These are phyloP conservation scores for Drosophila acutilabella DNA, from an alignment of 2,888 invertebrate species.

Conservation along the genomic window DNA sequence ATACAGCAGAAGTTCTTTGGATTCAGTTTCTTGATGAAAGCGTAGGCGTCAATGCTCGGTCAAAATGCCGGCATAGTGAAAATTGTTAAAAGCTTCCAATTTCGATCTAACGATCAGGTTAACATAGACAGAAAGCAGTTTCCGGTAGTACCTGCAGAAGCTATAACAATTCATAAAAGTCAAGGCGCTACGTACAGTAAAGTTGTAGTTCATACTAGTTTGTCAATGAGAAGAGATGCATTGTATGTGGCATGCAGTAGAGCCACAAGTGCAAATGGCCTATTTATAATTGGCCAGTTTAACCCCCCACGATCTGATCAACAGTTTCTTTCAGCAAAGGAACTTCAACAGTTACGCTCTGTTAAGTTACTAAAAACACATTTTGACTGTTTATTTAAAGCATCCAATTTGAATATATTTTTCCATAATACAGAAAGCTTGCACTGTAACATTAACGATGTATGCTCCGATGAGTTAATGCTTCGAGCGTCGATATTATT, in stretches of 20 bases:
- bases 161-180: constrained; percentile 12
- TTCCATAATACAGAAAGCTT: background rate
- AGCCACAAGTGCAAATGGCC: background rate
- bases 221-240: background rate
- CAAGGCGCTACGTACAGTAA: background rate
- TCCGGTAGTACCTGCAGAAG: constrained; percentile 5
- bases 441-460: background rate
- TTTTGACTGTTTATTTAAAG: background rate
- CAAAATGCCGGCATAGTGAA: background rate
- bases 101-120: background rate
- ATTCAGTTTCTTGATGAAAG: background rate
- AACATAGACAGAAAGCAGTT: background rate
- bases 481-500: background rate
- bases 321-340: too few species aligned
- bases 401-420: background rate
- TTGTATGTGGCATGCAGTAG: constrained; percentile 12
- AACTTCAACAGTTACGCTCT: background rate
- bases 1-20: background rate
- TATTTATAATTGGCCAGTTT: background rate
- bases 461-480: background rate
- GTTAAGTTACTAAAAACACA: background rate
- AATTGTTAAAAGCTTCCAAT: background rate
- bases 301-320: too few species aligned
- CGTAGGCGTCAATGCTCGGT: background rate
- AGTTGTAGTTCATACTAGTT: background rate